Percentiles rank a stretch among this genome's conserved stretches.
These are phyloP conservation scores for Agrenia bidenticulata DNA, from an alignment of 2,888 invertebrate species.

Conservation along the genomic window DNA sequence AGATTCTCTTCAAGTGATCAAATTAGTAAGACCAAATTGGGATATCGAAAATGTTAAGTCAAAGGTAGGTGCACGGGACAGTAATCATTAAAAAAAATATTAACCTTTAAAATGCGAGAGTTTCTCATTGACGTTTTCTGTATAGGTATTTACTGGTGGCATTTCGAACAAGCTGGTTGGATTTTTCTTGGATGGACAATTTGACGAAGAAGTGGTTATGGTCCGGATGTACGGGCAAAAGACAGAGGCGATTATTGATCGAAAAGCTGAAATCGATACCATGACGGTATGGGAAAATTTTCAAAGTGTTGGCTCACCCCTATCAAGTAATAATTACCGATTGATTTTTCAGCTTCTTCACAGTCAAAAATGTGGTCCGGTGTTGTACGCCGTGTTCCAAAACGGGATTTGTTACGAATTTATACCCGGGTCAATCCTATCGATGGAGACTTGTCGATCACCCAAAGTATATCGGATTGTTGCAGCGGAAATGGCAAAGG, in stretches of 20 bases:
- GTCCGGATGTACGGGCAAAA: constrained; percentile 90
- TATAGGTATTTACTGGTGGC: constrained; percentile 87
- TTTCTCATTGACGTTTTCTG: constrained; percentile 36
- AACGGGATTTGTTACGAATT: constrained; percentile 92
- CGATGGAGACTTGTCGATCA: constrained; percentile 64
- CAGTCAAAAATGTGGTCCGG: constrained; percentile 76
- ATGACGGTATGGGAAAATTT: constrained; percentile 39
- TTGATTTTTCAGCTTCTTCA: constrained; percentile 62
- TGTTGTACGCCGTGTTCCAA: constrained; percentile 83
- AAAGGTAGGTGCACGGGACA: constrained; percentile 67
- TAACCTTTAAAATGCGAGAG: neutral
- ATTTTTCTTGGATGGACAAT: constrained; percentile 61
- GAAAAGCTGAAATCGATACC: constrained; percentile 73
- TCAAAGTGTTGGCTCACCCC: neutral
- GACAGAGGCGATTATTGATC: constrained; percentile 88
- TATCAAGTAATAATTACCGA: constrained; percentile 1
- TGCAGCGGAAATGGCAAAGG: constrained; percentile 77
- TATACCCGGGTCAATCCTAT: constrained; percentile 76
- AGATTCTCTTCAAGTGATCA: constrained; percentile 69
- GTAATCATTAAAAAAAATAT: neutral
- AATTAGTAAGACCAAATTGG: constrained; percentile 72
- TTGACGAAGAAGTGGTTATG: constrained; percentile 70
- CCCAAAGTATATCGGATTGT: constrained; percentile 71
- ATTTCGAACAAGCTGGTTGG: constrained; percentile 90
- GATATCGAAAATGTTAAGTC: constrained; percentile 64